Evolutionary conservation across 2,888 invertebrate genomes (phyloP).

Genomic region (Tenthredo distinguenda): DNA sequence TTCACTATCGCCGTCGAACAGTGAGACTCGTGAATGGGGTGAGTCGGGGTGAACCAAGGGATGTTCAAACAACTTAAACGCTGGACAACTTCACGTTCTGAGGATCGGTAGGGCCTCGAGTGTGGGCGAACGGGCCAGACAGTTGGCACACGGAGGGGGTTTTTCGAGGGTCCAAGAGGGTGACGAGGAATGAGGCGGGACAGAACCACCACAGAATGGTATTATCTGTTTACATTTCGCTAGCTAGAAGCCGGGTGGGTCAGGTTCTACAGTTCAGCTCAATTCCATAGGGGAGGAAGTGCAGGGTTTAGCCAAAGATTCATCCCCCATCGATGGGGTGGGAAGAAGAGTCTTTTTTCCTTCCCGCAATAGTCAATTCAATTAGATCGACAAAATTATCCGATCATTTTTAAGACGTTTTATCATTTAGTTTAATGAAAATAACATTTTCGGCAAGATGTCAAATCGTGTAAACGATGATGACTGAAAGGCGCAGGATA

Average conservation of each 20-base stretch:
- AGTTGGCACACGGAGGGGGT: constrained; percentile 35
- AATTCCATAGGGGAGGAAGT: neutral
- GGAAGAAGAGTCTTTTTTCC: neutral
- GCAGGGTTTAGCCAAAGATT: neutral
- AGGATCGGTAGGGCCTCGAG: constrained; percentile 44
- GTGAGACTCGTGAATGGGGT: neutral
- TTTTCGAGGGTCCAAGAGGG: constrained; percentile 41
- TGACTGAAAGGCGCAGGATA: neutral
- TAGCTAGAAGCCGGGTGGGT: constrained; percentile 23
- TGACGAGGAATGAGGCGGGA: constrained; percentile 31
- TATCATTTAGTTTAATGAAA: neutral
- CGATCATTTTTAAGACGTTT: neutral
- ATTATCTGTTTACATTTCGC: constrained; percentile 53
- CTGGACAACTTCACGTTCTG: constrained; percentile 51
- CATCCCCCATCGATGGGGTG: neutral
- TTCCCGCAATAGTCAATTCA: neutral
- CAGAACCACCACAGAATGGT: constrained; percentile 16
- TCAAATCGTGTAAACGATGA: neutral
- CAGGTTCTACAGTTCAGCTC: neutral
- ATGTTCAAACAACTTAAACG: constrained; percentile 50
- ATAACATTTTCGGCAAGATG: neutral
- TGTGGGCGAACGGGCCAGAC: constrained; percentile 33
- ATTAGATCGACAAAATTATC: neutral
- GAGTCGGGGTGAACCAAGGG: constrained; percentile 18
- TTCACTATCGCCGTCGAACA: neutral